Conservation (phyloP, 2,113 vertebrate genomes). For the Crotalus horridus region DNA sequence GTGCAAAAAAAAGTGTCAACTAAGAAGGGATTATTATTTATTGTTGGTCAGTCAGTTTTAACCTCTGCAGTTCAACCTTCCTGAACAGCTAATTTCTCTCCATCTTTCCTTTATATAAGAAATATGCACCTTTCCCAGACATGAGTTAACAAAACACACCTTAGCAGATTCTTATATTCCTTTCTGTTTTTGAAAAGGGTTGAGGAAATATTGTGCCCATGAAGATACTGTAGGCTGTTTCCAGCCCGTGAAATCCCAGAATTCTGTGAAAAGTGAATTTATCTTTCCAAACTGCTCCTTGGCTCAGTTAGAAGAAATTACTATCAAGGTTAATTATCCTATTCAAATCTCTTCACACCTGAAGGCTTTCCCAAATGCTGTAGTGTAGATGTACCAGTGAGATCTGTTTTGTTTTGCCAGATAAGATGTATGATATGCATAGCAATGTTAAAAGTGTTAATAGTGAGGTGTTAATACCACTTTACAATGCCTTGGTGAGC, state of each 20-base stretch:
- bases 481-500: no score
- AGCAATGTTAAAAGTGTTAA: neutral
- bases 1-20: neutral
- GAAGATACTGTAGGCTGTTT: conserved; percentile 49
- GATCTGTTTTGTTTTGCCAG: conserved; percentile 31
- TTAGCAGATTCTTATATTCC: conserved; percentile 38
- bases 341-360: conserved; percentile 58
- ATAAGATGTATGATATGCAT: conserved; percentile 41
- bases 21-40: neutral
- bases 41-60: neutral
- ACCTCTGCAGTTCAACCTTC: neutral
- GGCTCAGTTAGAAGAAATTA: conserved; percentile 56
- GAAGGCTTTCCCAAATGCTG: conserved; percentile 63
- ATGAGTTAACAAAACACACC: conserved; percentile 40
- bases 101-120: conserved; percentile 26
- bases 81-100: neutral
- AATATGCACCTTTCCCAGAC: conserved; percentile 27
- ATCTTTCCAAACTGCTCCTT: conserved; percentile 54
- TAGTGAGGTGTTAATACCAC: no score
- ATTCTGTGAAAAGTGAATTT: conserved; percentile 59
- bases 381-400: conserved; percentile 52
- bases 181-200: conserved; percentile 1
- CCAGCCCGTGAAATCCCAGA: conserved; percentile 49
- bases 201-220: conserved; percentile 40
- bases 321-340: conserved; percentile 65